Percentiles rank a stretch among this genome's conserved stretches.
Conservation (phyloP, 2,113 vertebrate genomes). For the Furnarius figulus region DNA sequence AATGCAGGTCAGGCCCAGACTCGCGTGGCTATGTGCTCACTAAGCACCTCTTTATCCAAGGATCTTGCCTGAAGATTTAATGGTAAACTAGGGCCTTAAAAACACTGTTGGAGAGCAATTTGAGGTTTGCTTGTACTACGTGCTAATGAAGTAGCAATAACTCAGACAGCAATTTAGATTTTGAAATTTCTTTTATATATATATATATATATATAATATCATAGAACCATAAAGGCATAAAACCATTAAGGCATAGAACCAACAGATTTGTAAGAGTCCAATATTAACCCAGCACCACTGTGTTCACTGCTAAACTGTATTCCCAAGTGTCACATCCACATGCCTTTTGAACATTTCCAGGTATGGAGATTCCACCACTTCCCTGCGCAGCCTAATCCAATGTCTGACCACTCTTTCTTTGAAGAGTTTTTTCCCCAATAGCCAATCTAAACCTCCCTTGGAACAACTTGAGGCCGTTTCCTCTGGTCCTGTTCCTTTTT, state of each 20-base stretch:
- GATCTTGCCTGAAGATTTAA: background rate
- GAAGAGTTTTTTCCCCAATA: background rate
- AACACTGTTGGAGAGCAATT: background rate
- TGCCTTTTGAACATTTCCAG: background rate
- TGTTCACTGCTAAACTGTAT: background rate
- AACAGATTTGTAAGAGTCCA: background rate
- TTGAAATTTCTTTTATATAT: background rate
- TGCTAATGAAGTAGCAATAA: background rate
- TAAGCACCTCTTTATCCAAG: background rate
- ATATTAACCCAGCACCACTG: background rate
- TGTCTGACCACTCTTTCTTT: background rate
- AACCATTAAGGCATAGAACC: background rate
- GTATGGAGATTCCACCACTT: background rate
- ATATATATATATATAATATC: background rate
- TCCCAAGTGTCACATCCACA: background rate
- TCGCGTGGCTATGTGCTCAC: background rate
- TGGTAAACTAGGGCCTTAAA: background rate
- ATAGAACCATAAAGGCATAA: background rate
- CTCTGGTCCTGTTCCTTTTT: background rate
- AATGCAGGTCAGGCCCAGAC: background rate
- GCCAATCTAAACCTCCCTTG: background rate
- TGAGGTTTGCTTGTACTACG: background rate
- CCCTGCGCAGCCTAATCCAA: background rate
- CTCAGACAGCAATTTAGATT: background rate
- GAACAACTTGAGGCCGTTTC: background rate